phyloP scores from a whole-genome alignment of 1,140 invertebrate genomes.

The Trichonephila clavipes region DNA sequence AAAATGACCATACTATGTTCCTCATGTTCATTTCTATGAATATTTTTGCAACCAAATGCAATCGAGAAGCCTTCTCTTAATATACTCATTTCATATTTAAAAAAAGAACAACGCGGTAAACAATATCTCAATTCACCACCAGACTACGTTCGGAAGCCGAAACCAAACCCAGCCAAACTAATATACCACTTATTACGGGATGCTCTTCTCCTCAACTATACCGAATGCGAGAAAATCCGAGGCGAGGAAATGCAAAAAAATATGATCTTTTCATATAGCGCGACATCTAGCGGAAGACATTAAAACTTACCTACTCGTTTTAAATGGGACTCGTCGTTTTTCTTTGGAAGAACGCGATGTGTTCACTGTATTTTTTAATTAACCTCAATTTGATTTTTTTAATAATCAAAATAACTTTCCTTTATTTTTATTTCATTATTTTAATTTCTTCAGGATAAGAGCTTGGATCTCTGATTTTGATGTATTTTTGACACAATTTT shows the following conservation, averaged over 20 bases:
- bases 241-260: neutral
- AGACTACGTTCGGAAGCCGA: conserved; percentile 4
- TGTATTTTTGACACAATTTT: too few relatives aligned
- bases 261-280: neutral
- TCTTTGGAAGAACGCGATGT: too few relatives aligned
- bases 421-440: too few relatives aligned
- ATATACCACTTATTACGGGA: neutral
- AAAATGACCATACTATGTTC: neutral
- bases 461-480: too few relatives aligned
- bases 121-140: neutral
- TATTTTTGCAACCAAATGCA: neutral
- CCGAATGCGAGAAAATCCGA: neutral
- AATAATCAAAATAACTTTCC: too few relatives aligned
- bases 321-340: too few relatives aligned
- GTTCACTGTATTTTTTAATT: too few relatives aligned
- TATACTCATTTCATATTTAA: neutral
- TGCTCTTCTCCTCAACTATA: neutral
- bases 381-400: too few relatives aligned
- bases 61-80: neutral
- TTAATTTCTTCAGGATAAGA: too few relatives aligned
- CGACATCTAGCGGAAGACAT: neutral
- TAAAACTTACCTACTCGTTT: neutral
- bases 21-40: neutral
- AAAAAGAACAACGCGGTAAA: neutral
- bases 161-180: neutral